These are phyloP conservation scores for Schizothorax lantsangensis DNA, from an alignment of 2,797 vertebrate genomes.

Conservation along the genomic window DNA sequence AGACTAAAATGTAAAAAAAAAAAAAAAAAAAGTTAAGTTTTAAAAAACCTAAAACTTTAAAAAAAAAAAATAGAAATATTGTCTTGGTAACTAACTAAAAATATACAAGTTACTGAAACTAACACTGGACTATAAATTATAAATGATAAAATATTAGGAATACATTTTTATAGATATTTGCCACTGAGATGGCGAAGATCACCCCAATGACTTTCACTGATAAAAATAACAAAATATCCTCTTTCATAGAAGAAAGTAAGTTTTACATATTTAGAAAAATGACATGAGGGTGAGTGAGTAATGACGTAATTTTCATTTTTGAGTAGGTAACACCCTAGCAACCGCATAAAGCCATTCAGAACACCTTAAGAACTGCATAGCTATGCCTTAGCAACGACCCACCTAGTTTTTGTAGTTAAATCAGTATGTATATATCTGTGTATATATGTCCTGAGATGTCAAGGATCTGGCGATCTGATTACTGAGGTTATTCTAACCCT, in stretches of 20 bases:
- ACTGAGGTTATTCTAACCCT: constrained; percentile 7
- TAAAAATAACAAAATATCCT: not conserved
- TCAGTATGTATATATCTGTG: not conserved
- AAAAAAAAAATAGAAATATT: too few relatives aligned
- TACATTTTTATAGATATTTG: not conserved
- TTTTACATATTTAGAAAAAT: not conserved
- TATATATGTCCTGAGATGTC: not conserved
- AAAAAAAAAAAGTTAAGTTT: too few relatives aligned
- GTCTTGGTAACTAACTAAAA: too few relatives aligned
- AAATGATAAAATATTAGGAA: not conserved
- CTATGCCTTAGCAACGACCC: not conserved
- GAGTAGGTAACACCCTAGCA: too few relatives aligned
- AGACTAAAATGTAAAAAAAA: not conserved
- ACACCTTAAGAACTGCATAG: not conserved
- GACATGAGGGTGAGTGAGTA: too few relatives aligned
- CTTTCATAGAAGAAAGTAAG: not conserved
- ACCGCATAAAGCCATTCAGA: not conserved
- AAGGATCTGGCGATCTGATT: not conserved
- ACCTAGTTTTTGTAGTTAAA: not conserved
- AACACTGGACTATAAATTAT: not conserved
- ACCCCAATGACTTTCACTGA: not conserved
- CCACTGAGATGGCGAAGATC: not conserved
- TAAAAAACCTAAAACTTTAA: too few relatives aligned
- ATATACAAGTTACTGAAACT: not conserved
- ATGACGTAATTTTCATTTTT: not conserved